phyloP scores from a whole-genome alignment of 2,797 vertebrate genomes.

The Epinephelus awoara region DNA sequence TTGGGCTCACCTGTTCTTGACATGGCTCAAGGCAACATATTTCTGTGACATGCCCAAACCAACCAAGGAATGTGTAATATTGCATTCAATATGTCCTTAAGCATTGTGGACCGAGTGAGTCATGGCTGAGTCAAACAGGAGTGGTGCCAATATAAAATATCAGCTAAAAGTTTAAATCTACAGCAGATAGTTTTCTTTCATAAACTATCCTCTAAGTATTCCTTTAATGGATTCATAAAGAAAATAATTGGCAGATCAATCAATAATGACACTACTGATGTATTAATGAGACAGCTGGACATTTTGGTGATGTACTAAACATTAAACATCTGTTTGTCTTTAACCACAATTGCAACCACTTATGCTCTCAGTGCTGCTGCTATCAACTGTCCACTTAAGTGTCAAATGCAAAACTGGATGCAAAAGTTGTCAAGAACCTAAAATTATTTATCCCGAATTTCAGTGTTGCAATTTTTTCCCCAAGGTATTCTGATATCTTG shows the following conservation, averaged over 20 bases:
- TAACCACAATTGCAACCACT: not conserved
- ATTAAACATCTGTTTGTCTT: too few species aligned
- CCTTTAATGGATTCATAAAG: too few species aligned
- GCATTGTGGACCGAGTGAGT: conserved; percentile 48
- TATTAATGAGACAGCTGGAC: too few species aligned
- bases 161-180: conserved; percentile 16
- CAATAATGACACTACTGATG: too few species aligned
- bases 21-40: conserved; percentile 64
- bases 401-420: not conserved
- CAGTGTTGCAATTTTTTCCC: too few species aligned
- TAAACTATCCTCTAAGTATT: not conserved
- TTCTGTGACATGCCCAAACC: conserved; percentile 78
- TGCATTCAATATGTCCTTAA: conserved; percentile 57
- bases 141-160: conserved; percentile 45
- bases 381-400: not conserved
- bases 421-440: not conserved
- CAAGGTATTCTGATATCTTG: not conserved
- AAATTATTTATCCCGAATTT: too few species aligned
- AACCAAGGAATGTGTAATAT: conserved; percentile 78
- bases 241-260: not conserved
- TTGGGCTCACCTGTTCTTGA: conserved; percentile 41
- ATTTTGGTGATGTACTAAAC: too few species aligned
- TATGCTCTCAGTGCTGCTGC: not conserved
- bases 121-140: conserved; percentile 59
- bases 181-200: not conserved